Base-by-base conservation (phyloP, 2,888 invertebrate species). In the Agapetus fuscipes region DNA sequence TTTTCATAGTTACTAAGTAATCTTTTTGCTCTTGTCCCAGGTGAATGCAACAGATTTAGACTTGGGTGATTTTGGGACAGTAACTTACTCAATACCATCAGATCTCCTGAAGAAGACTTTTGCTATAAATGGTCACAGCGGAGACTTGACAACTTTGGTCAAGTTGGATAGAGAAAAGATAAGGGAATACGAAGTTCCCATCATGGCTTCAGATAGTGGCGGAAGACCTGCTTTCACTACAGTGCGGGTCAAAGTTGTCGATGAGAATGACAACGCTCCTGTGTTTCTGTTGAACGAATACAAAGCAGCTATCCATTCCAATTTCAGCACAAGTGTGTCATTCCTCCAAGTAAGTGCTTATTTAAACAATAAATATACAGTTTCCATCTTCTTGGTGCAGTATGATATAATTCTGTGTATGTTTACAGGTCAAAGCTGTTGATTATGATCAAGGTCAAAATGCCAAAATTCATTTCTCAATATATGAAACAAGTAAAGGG, bases 251-350 rank as follows among this genome's bases (percentile, higher is more conserved):
- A 78, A 79, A 58, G 82, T 95, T 32, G 67, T 71, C 14, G 93
- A 94, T 63, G 74, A 78, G 48, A 90, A 91, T 62, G 91, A 93
- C 59, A 83, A 88, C 60, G 66, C 79, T 34, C 93, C 94, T 0
- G 64, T 63, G 39, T 90, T 89, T 60, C 66, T 79, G 46, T 66
- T 83, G 41, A 76, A 75, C 48, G 81, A 87, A 60, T 90, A 90
- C 60, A 81, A 83, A 60, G 78, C 80, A 20, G 77, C 78, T 40
- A 78, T 83, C 48, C 74, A 76, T 49, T 66, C 72, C 27, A 77
- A 78, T 53, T 58, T 70, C 29, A 68, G 70, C 12, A 51, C 70
- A 3, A 75, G 76, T 45, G 64, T 72, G 25, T 64, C 73, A 5
- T 74, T 83, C 53, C 56, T 78, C 33, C 76, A 71, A 56, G 77